Percentiles rank a stretch among this genome's conserved stretches.
Conservation (phyloP, 2,113 vertebrate species). For the Petrocephalus zakoni region DNA sequence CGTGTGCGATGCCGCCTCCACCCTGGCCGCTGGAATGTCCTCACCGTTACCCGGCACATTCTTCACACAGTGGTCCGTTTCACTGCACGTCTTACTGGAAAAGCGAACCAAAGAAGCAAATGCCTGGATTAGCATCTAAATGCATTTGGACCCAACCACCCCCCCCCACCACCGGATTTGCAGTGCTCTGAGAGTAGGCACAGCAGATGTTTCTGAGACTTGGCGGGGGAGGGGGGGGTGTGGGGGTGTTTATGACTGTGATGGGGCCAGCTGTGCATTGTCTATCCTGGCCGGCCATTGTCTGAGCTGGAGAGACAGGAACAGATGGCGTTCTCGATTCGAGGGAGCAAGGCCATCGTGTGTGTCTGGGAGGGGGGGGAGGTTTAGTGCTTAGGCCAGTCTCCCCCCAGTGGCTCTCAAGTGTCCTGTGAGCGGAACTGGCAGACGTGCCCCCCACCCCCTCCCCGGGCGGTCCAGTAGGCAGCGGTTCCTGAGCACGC, state of each 20-base stretch:
- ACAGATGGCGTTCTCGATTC: conserved; percentile 18
- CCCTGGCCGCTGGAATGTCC: background rate
- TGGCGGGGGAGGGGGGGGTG: background rate
- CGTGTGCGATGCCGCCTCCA: background rate
- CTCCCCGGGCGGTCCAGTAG: background rate
- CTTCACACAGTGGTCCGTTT: conserved; percentile 13
- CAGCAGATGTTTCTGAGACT: conserved; percentile 40
- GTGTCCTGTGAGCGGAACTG: background rate
- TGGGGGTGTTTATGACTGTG: background rate
- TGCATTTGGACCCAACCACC: conserved; percentile 23
- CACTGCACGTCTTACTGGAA: conserved; percentile 6
- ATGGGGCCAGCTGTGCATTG: conserved; percentile 43
- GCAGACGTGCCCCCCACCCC: background rate
- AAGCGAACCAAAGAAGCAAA: conserved; percentile 24
- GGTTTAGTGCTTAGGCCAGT: background rate
- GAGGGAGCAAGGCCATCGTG: conserved; percentile 38
- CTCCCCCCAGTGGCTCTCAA: background rate
- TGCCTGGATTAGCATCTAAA: conserved; percentile 33
- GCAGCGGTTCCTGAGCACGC: background rate
- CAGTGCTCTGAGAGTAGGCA: conserved; percentile 27
- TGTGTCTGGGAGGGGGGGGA: too few species aligned
- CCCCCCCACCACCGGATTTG: background rate
- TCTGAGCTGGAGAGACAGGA: conserved; percentile 33
- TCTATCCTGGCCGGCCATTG: conserved; percentile 37
- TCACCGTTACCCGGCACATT: background rate